Evolutionary conservation across 37 sponge, comb jelly and placozoan species (phyloP).

Genomic region (Geodia barretti): DNA sequence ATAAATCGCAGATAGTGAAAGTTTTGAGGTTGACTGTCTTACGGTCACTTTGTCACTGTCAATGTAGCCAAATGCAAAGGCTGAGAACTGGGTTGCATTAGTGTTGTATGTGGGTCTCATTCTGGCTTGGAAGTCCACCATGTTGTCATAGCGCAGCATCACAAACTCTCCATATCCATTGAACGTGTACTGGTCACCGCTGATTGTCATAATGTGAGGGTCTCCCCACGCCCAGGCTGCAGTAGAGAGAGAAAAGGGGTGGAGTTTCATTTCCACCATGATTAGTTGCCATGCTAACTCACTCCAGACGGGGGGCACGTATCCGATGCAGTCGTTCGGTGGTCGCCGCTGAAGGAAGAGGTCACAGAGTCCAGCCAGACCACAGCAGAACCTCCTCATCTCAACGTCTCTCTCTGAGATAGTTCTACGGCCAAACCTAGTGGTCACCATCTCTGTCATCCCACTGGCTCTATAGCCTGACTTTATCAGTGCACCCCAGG

Average conservation of each 20-base stretch:
- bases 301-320: conserved; percentile 23
- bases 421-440: background rate
- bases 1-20: too few relatives aligned
- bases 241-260: too few relatives aligned
- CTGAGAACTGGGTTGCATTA: conserved; percentile 31
- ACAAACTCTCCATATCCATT: conserved; percentile 64
- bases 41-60: background rate
- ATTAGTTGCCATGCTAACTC: background rate
- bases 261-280: background rate
- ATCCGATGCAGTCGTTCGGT: conserved; percentile 27
- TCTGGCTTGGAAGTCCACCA: conserved; percentile 32
- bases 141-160: background rate
- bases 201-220: conserved; percentile 61
- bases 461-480: background rate
- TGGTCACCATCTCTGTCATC: background rate
- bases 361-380: conserved; percentile 21
- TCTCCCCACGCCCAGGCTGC: conserved; percentile 66
- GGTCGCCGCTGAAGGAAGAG: conserved; percentile 32
- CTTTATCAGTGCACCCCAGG: background rate
- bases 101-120: background rate
- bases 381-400: conserved; percentile 26
- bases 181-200: conserved; percentile 54
- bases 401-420: background rate
- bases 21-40: too few relatives aligned
- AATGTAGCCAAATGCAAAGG: conserved; percentile 19